Evolutionary conservation across 2,113 vertebrate genomes (phyloP), one percentile per base, ranked within the genome.

Genomic region (Anhinga anhinga): DNA sequence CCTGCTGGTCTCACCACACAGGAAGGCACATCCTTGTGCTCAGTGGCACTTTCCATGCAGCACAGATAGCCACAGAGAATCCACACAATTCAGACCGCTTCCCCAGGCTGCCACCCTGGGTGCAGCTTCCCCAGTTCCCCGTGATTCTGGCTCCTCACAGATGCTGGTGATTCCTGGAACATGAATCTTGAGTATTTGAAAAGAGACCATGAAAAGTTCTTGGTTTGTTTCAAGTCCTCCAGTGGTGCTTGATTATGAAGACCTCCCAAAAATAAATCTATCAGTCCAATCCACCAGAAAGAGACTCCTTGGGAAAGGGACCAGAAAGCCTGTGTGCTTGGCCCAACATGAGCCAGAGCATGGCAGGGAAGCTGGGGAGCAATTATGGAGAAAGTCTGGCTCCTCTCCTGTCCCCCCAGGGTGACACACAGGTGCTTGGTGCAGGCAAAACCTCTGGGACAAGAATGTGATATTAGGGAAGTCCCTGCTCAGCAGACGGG

Each of bases 111-210:
- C 36, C 50, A 22, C 13, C 12, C 20, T 19, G 19, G 14, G 10
- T 25, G 76, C 4, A 7, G 52, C 26, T 77, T 55, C 53, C 32
- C 10, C 0, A 2, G 0, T 7, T 89, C 77, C 7, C n/a, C 12
- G 2, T 3, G 4, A 52, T 61, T 49, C 30, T 16, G 27, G 14
- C 52, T 83, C 19, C 25, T 49, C 47, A 55, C 62, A 58, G 44
- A 10, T 5, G 0, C 32, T 53, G 74, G 20, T 82, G 26, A 56
- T n/a, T 78, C 36, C 55, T 86, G 58, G 47, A 22, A 72, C 13
- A 20, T 1, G 2, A 81, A 45, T 45, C 21, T n/a, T 29, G 11
- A 47, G 7, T 49, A 76, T 61, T 65, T 62, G 78, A 79, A 92
- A 90, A 36, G 15, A 70, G 19, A 74, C 32, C 10, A 29, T 36